Evolutionary conservation across 2,888 invertebrate genomes (phyloP), one percentile per base, ranked within the genome.

Genomic region (Meganola albula): DNA sequence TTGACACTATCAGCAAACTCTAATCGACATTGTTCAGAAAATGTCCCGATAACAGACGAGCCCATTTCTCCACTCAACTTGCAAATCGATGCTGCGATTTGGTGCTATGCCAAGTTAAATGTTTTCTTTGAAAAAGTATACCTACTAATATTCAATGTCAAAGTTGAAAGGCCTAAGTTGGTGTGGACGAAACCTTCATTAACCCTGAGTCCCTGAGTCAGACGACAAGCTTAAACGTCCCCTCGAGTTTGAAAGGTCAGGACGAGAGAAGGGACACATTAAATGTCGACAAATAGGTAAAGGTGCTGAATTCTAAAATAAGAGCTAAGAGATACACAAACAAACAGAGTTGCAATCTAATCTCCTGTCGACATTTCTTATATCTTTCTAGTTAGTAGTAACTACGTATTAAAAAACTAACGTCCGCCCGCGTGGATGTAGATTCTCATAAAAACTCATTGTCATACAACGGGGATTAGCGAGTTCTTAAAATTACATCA

Each of bases 21-120:
- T 54, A 51, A 58, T 56, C 58, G 49, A 52, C 48, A 51, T 56
- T 50, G 51, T 48, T 42, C 42, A 46, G 40, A 31, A 48, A 45
- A 44, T 37, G 40, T 44, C 35, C 34, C 42, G 56, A 60, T 59
- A 40, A 39, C 42, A 32, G 59, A 51, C 55, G 42, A 40, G 36
- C 29, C 40, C 44, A 48, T 48, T 58, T 49, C 36, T 34, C 41
- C 44, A 33, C 35, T 46, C 35, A 48, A 51, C 39, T 49, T 44
- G 43, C 43, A 43, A 36, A 42, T 31, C 25, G 34, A 40, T 44
- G 34, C 20, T 24, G 14, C 41, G 40, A 28, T 37, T 35, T 34
- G 48, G 48, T 41, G 37, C 41, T 20, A 18, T 47, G 43, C 39
- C 32, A 42, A 46, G 47, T 32, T 14, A 43, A 40, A 34, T 12